Evolutionary conservation across 2,888 invertebrate genomes (phyloP).

Genomic region (Dastarcus helophoroides): DNA sequence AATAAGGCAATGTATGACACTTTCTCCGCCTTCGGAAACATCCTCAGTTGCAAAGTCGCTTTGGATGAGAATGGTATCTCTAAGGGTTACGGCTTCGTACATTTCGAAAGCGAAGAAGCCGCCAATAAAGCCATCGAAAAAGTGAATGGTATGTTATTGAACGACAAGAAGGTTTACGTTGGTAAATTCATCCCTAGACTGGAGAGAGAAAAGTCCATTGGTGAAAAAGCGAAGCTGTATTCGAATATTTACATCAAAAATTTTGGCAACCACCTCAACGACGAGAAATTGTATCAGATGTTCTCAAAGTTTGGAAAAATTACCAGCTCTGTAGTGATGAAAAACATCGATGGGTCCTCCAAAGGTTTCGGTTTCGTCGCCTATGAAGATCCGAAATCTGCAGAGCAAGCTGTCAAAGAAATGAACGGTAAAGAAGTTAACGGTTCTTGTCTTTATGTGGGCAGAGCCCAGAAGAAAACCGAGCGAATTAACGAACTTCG

Average conservation of each 20-base stretch:
- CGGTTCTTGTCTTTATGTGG: constrained; percentile 75
- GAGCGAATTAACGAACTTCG: constrained; percentile 94
- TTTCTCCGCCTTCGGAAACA: constrained; percentile 97
- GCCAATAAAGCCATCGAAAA: constrained; percentile 95
- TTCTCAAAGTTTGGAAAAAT: constrained; percentile 87
- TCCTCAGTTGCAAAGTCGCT: constrained; percentile 95
- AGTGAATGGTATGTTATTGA: constrained; percentile 97
- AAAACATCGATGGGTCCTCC: constrained; percentile 80
- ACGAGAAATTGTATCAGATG: constrained; percentile 78
- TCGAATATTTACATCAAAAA: constrained; percentile 99
- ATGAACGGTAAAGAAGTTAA: constrained; percentile 79
- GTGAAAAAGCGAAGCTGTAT: constrained; percentile 89
- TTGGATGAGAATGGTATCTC: constrained; percentile 89
- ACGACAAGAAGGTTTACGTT: constrained; percentile 95
- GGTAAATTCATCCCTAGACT: constrained; percentile 96
- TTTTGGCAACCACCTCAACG: constrained; percentile 85
- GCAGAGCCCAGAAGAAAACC: constrained; percentile 96
- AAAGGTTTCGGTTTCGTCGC: constrained; percentile 99
- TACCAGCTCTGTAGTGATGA: constrained; percentile 86
- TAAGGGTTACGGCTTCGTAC: constrained; percentile 97
- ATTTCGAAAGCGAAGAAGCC: constrained; percentile 96
- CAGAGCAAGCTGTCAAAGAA: constrained; percentile 84
- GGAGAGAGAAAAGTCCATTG: constrained; percentile 93
- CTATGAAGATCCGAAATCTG: constrained; percentile 90
- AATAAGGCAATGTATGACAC: constrained; percentile 99